A percentile compares a stretch with the other conserved stretches of the same genome.
Evolutionary conservation across 2,888 invertebrate species (phyloP).

Genomic region (Arctia plantaginis): DNA sequence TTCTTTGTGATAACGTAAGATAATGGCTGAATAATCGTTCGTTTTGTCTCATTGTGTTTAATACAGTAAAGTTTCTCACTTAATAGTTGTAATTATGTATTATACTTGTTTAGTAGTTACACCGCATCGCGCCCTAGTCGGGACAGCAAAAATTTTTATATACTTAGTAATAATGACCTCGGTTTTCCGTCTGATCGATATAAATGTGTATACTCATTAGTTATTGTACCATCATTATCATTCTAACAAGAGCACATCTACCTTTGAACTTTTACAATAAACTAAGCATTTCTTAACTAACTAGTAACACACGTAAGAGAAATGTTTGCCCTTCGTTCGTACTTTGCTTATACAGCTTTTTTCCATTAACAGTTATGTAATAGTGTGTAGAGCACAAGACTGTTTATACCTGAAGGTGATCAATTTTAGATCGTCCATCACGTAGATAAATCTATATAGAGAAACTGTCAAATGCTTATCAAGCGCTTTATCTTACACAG

Average conservation of each 20-base stretch:
- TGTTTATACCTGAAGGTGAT: slow-evolving; percentile 22
- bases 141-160: too few species aligned
- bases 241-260: background rate
- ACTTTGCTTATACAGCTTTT: background rate
- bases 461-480: slow-evolving; percentile 13
- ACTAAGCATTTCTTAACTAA: background rate
- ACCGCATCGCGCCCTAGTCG: background rate
- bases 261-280: background rate
- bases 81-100: background rate
- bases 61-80: background rate
- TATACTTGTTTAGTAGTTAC: background rate
- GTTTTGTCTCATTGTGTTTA: background rate
- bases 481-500: slow-evolving; percentile 20
- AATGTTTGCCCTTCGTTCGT: background rate
- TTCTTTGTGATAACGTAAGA: background rate
- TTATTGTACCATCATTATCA: background rate
- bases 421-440: slow-evolving; percentile 34
- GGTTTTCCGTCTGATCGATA: background rate
- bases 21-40: background rate
- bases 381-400: background rate
- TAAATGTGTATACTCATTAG: background rate
- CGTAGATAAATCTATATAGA: slow-evolving; percentile 8
- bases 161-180: background rate
- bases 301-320: background rate
- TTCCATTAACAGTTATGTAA: background rate